A percentile compares a stretch with the other conserved stretches of the same genome.
Conservation (phyloP, 2,113 vertebrate species). For the Pelusios castaneus region DNA sequence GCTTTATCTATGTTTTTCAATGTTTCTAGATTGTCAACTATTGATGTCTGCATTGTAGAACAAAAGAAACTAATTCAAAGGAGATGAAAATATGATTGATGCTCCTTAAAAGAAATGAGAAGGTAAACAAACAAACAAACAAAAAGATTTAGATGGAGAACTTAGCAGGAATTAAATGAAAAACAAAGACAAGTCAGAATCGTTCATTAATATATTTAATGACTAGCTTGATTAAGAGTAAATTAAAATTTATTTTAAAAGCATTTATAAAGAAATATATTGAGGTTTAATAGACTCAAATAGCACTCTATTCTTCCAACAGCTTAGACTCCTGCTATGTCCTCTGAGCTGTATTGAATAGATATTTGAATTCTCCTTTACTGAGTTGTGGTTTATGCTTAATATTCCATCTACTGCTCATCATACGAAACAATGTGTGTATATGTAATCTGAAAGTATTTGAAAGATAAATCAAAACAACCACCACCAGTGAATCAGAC, state of each 20-base stretch:
- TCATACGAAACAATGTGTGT: background rate
- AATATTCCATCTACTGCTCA: background rate
- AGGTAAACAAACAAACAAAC: background rate
- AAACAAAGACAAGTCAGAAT: background rate
- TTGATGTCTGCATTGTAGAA: background rate
- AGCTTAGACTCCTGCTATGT: background rate
- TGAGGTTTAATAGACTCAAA: background rate
- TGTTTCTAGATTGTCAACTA: background rate
- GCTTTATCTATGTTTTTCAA: background rate
- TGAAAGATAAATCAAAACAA: slow-evolving; percentile 7
- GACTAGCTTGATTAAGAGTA: slow-evolving; percentile 8
- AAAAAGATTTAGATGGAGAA: background rate
- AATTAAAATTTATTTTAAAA: slow-evolving; percentile 48
- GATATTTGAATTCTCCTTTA: background rate
- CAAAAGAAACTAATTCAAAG: background rate
- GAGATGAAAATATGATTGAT: background rate
- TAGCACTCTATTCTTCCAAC: background rate
- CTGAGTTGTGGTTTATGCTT: slow-evolving; percentile 4
- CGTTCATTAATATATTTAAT: slow-evolving; percentile 25
- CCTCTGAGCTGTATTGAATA: background rate
- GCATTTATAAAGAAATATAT: slow-evolving; percentile 7
- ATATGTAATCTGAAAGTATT: background rate
- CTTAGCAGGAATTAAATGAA: slow-evolving; percentile 4
- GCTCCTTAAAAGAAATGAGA: background rate
- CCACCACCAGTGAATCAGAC: background rate